phyloP scores from a whole-genome alignment of 1,140 invertebrate genomes.

The Aphelenchoides fujianensis region DNA sequence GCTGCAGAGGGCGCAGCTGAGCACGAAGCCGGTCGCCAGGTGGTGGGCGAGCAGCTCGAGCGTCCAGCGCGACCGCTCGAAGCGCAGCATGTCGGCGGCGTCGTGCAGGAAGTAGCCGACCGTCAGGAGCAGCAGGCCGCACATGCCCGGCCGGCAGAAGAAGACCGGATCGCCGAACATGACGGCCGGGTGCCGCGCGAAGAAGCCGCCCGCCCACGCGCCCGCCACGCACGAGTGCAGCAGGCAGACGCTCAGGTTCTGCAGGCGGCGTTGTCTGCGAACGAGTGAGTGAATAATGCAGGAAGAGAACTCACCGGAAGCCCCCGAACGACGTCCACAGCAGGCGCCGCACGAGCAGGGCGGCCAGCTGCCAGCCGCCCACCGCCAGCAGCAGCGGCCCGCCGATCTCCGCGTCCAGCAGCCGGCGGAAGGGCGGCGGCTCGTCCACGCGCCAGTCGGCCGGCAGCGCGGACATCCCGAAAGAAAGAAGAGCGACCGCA shows the following conservation, averaged over 20 bases:
- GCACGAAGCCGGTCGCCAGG: slow-evolving; percentile 38
- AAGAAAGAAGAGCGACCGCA: no score
- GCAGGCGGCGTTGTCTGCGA: slow-evolving; percentile 53
- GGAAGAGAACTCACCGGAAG: neutral
- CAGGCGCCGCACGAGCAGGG: neutral
- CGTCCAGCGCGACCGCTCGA: slow-evolving; percentile 50
- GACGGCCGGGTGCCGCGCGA: slow-evolving; percentile 26
- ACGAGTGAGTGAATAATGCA: neutral
- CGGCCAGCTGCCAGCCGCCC: neutral
- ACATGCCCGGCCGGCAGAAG: slow-evolving; percentile 29
- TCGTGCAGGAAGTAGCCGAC: slow-evolving; percentile 51
- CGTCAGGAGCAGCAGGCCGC: slow-evolving; percentile 24
- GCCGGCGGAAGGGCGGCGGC: neutral
- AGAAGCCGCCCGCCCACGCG: slow-evolving; percentile 32
- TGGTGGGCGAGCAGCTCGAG: slow-evolving; percentile 48
- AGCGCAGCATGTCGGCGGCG: slow-evolving; percentile 47
- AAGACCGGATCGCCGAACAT: slow-evolving; percentile 45
- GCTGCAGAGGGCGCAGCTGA: slow-evolving; percentile 27
- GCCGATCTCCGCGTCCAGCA: neutral
- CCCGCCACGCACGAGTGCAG: slow-evolving; percentile 46
- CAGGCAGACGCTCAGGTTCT: slow-evolving; percentile 47
- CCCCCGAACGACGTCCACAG: neutral
- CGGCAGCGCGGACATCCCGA: neutral
- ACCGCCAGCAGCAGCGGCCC: neutral
- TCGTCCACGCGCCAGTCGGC: neutral